Evolutionary conservation across 2,113 vertebrate genomes (phyloP), one percentile per base, ranked within the genome.

Genomic region (Phasianus colchicus): DNA sequence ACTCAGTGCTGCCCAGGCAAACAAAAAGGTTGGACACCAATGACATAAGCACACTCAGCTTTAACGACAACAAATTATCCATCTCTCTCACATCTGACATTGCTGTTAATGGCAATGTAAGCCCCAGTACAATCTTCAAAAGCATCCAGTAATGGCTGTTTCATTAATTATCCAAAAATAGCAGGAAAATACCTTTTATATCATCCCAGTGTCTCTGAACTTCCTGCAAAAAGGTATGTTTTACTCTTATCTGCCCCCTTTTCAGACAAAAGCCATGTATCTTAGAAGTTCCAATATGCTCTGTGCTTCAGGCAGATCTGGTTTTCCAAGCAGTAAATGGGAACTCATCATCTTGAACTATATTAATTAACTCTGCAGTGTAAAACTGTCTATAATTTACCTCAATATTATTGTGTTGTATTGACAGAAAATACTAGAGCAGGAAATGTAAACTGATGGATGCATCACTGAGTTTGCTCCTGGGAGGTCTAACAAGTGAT

Each of bases 1-100:
- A 54, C 27, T 54, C 27, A 54, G 27, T 29, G 27, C 27, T 54
- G 27, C 52, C 50, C 52, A 54, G 27, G 25, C 25, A 54, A 27
- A 29, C 25, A 27, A 29, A 54, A 54, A 54, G 25, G 27, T 54
- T 54, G 27, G 27, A 54, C 14, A 27, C 27, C 52, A 27, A 54
- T 54, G 27, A 15, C 52, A 52, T 27, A 93, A 67, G 64, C 71
- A 83, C 71, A 73, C 50, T 92, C 71, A 80, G 50, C 14, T 94
- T 89, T 73, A 94, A 93, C 78, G 60, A 95, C 94, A 89, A 89
- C 79, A 85, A 93, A 89, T 95, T 89, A 88, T 85, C 78, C 36
- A 57, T 88, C 45, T 83, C 50, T 92, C 75, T 32, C 42, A 77
- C 64, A 47, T 92, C 34, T 88, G 92, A 47, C 48, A 54, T 29